Conservation (phyloP, 2,888 invertebrate genomes). For the Oscheius sp. region DNA sequence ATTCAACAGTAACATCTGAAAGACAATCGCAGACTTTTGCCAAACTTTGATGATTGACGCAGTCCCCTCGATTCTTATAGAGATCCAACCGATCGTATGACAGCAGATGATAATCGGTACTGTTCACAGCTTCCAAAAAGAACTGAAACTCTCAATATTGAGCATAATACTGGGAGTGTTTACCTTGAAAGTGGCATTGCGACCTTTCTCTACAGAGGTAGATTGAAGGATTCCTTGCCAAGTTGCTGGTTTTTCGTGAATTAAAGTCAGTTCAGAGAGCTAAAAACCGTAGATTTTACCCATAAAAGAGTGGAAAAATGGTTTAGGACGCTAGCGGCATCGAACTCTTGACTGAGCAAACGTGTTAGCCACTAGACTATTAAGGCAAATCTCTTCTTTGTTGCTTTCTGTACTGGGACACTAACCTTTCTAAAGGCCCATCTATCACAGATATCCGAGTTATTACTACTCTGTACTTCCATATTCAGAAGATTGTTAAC, state of each 20-base stretch:
- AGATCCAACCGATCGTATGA: constrained; percentile 16
- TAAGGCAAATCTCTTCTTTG: no score
- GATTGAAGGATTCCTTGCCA: not conserved
- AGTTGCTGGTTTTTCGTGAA: not conserved
- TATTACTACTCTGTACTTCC: not conserved
- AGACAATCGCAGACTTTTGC: no score
- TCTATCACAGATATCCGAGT: not conserved
- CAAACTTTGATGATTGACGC: not conserved
- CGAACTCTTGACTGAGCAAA: no score
- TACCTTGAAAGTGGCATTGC: not conserved
- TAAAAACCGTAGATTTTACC: not conserved
- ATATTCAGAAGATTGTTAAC: constrained; percentile 12
- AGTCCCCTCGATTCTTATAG: constrained; percentile 3
- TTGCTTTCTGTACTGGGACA: no score
- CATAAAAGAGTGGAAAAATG: no score
- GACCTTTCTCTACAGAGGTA: not conserved
- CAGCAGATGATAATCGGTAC: not conserved
- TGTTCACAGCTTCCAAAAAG: not conserved
- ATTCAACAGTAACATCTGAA: no score
- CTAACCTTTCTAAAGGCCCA: no score
- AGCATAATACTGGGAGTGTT: not conserved
- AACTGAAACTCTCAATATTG: not conserved
- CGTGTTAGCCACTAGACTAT: no score
- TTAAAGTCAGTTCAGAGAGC: not conserved
- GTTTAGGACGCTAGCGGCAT: no score